phyloP scores from a whole-genome alignment of 1,140 invertebrate genomes.

The Galleria mellonella region DNA sequence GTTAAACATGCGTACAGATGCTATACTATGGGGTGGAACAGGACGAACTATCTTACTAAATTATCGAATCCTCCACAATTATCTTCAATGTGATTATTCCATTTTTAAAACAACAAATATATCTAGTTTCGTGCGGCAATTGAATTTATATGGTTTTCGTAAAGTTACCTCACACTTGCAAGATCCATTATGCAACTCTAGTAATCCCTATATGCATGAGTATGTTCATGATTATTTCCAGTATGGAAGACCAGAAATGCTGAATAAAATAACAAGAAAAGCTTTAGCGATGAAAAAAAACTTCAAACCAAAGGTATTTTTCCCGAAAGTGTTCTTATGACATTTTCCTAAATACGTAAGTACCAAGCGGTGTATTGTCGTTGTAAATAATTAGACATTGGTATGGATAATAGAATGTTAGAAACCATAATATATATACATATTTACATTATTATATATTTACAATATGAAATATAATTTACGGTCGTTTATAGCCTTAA shows the following conservation, averaged over 20 bases:
- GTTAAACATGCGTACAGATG: constrained; percentile 71
- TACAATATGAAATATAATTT: too few relatives aligned
- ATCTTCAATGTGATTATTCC: constrained; percentile 69
- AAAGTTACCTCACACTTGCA: constrained; percentile 77
- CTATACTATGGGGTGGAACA: constrained; percentile 74
- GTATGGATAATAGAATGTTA: too few relatives aligned
- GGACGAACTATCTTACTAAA: constrained; percentile 75
- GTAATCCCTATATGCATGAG: constrained; percentile 76
- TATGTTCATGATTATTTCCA: constrained; percentile 76
- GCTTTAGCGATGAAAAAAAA: constrained; percentile 57
- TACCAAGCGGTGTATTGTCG: too few relatives aligned
- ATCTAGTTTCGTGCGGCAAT: constrained; percentile 77
- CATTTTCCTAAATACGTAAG: too few relatives aligned
- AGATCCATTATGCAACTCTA: constrained; percentile 72
- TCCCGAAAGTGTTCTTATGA: too few relatives aligned
- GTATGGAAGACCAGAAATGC: constrained; percentile 65
- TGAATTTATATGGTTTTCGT: constrained; percentile 78
- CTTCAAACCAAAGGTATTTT: constrained; percentile 50
- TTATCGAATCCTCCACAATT: constrained; percentile 74
- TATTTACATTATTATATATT: too few relatives aligned
- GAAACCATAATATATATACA: too few relatives aligned
- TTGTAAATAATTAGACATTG: too few relatives aligned
- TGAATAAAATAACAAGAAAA: constrained; percentile 75
- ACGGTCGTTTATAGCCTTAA: too few relatives aligned
- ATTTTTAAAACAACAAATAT: constrained; percentile 79